Percentiles rank a stretch among this genome's conserved stretches.
phyloP scores from a whole-genome alignment of 1,140 invertebrate genomes.

The Archivesica marissinica region DNA sequence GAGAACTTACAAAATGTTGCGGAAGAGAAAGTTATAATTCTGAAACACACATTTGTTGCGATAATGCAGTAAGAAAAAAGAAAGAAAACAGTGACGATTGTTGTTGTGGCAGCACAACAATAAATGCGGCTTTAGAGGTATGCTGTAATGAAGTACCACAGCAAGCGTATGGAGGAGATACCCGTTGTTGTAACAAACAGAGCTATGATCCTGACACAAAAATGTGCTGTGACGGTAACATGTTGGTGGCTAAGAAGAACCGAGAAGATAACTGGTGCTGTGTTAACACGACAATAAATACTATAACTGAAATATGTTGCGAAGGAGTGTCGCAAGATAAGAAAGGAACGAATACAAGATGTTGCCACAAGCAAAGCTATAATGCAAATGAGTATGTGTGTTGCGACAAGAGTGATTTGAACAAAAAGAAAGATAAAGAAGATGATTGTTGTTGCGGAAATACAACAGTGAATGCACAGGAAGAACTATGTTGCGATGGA shows the following conservation, averaged over 20 bases:
- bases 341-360: slow-evolving; percentile 13
- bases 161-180: neutral
- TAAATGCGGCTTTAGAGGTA: slow-evolving; percentile 20
- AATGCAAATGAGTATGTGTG: slow-evolving; percentile 1
- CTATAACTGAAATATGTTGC: slow-evolving; percentile 25
- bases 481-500: slow-evolving; percentile 45
- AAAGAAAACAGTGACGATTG: slow-evolving; percentile 22
- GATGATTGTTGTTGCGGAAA: slow-evolving; percentile 48
- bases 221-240: slow-evolving; percentile 30
- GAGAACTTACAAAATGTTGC: slow-evolving; percentile 23
- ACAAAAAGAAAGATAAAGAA: neutral
- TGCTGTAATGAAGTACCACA: slow-evolving; percentile 27
- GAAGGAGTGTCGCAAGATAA: slow-evolving; percentile 10
- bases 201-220: slow-evolving; percentile 27
- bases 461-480: slow-evolving; percentile 37
- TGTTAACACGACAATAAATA: slow-evolving; percentile 8
- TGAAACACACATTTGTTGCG: slow-evolving; percentile 5
- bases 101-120: slow-evolving; percentile 7
- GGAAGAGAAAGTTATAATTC: slow-evolving; percentile 14
- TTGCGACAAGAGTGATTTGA: slow-evolving; percentile 5
- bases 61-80: neutral
- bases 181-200: neutral
- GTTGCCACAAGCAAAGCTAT: slow-evolving; percentile 34
- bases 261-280: slow-evolving; percentile 46
- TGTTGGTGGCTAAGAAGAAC: neutral